Base-by-base conservation (phyloP, 64 coral and sea anemone species). In the Acropora yongei region DNA sequence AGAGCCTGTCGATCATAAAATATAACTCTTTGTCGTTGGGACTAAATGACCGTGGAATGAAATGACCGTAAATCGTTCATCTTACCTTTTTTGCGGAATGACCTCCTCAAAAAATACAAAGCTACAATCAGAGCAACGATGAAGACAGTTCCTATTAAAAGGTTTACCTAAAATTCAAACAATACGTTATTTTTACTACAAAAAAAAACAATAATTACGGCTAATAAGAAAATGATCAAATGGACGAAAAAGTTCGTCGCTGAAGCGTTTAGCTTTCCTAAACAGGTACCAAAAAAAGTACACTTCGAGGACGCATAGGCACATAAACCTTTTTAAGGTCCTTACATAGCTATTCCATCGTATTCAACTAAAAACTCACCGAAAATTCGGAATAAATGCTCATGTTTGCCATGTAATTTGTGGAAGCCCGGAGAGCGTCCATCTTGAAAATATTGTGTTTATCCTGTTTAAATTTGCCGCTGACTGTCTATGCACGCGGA, bases 131-230 rank as follows among this genome's bases (percentile, higher is more conserved):
- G 47, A 30, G 78, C 20, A 5, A 77, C 8, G 77, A 93, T 87
- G 49, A 93, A 93, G 50, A 93, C 75, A 71, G 49, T 93, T 73
- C 91, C 91, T 68, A 93, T 75, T 41, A 93, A 18, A 7, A 93
- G 68, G 78, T 93, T 93, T 6, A 93, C 91, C 91, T 93, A 79
- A 87, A 93, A 93, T 2, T 30, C 46, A 50, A 51, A 45, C 55
- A 44, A 80, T 5, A 7, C 5, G 10, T 55, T 55, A 7, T 55
- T 7, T 55, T 55, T 7, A 55, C 51, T 7, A 5, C 51, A 55
- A 79, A 49, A 2, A 6, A 53, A 16, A 30, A 30, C 30, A 30
- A 30, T 30, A 30, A 30, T 30, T 30, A 30, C 30, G 30, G 0
- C 30, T 30, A 30, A 30, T 30, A 30, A 30, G 30, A 30, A 13